Conservation (phyloP, 2,888 invertebrate species). For the Drosophila mettleri region DNA sequence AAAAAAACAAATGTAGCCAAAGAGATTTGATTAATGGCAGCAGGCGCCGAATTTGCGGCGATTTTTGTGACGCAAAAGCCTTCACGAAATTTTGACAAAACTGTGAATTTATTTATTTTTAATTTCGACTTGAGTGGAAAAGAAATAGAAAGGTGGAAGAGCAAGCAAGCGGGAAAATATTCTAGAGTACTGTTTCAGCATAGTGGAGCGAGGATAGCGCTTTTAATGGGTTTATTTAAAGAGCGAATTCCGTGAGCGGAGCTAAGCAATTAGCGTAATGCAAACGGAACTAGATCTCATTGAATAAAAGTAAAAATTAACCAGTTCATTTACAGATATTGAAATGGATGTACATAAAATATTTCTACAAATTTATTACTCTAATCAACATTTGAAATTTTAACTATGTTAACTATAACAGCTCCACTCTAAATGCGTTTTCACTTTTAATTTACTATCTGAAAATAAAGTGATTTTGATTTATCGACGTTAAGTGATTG, state of each 20-base stretch:
- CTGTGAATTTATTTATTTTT: constrained; percentile 1
- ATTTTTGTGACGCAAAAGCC: constrained; percentile 29
- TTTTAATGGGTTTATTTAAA: constrained; percentile 22
- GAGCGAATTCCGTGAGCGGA: neutral
- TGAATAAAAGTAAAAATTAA: constrained; percentile 5
- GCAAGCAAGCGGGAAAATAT: neutral
- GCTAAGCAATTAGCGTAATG: constrained; percentile 15
- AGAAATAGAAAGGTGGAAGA: neutral
- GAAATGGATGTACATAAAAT: neutral
- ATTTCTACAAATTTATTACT: neutral
- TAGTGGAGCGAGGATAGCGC: neutral
- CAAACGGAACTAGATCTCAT: constrained; percentile 1
- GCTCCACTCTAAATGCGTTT: too few relatives aligned
- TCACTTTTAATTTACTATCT: neutral
- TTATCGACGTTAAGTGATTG: neutral
- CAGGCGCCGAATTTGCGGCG: constrained; percentile 30
- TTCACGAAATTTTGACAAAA: constrained; percentile 7
- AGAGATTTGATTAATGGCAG: constrained; percentile 56
- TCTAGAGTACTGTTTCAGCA: constrained; percentile 13
- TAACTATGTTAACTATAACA: neutral
- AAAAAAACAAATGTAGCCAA: constrained; percentile 18
- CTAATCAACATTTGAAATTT: neutral
- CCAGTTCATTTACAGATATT: neutral
- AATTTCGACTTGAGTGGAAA: neutral
- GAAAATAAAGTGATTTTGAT: neutral